A percentile compares a stretch with the other conserved stretches of the same genome.
Conservation (phyloP, 37 sponge, comb jelly and placozoan species). For the Hexactinellida sp. region DNA sequence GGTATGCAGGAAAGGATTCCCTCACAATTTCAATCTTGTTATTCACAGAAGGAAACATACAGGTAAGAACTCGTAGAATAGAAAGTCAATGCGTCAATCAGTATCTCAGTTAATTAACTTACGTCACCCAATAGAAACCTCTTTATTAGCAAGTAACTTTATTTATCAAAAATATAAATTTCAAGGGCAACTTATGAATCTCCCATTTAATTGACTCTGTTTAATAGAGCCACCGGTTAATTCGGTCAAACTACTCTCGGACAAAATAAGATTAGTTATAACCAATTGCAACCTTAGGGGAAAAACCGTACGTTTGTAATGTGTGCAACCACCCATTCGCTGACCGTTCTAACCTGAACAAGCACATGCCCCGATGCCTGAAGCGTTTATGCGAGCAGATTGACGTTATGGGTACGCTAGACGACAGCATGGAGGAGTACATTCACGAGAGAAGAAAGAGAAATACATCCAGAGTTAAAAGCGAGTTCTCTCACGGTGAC, state of each 20-base stretch:
- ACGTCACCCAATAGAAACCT: no score
- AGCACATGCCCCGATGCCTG: conserved; percentile 3
- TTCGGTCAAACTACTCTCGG: no score
- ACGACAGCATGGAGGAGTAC: background rate
- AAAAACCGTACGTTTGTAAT: background rate
- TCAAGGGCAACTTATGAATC: no score
- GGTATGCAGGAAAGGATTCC: background rate
- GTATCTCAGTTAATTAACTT: no score
- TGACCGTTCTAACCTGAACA: conserved; percentile 11
- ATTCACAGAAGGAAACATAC: conserved; percentile 5
- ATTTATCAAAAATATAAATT: no score
- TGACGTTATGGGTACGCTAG: background rate
- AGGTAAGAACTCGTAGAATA: background rate
- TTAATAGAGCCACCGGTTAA: no score
- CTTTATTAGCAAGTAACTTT: no score
- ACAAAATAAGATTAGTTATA: background rate
- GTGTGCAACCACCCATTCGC: conserved; percentile 8
- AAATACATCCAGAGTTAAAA: background rate
- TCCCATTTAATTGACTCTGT: no score
- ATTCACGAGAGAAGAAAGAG: background rate
- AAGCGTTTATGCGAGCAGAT: background rate
- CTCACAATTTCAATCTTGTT: conserved; percentile 4
- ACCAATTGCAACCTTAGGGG: background rate
- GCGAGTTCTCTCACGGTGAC: background rate
- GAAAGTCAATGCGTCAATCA: no score